Base-by-base conservation (phyloP, 64 coral and sea anemone species). In the Montipora sp. region DNA sequence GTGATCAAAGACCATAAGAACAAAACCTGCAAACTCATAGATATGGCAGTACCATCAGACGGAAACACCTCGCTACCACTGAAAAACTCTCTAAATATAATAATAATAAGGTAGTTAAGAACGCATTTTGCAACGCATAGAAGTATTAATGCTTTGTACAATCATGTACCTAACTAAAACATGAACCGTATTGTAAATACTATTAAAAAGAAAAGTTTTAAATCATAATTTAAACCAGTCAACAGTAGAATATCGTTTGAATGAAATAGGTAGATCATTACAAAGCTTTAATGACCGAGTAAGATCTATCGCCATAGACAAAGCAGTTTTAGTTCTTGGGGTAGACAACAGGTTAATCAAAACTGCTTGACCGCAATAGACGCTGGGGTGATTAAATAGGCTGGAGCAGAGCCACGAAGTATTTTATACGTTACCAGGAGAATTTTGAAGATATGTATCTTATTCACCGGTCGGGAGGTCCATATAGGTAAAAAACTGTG, bases 101-200 rank as follows among this genome's bases (percentile, higher is more conserved):
- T 27, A 27, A 27, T 27, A 27, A 27, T 27, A 27, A 27, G 24
- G 24, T 27, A 0, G 24, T 27, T 7, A 70, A 70, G n/a, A 0
- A 14, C 67, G 8, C 15, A 70, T 14, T 70, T 14, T 8, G n/a
- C 5, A 70, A 70, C 67, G 0, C 67, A 70, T 8, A 19, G 67
- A 70, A 70, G 67, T 70, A 12, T 70, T 19, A 70, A 70, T 70
- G 67, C 67, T 70, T 70, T 70, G 14, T 70, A 70, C 67, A 70
- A 70, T 19, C 6, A 12, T 59, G 6, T 59, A 59, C 57, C 12
- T 59, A 59, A 27, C 24, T 19, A 70, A 70, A 7, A 7, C 14
- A 19, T 70, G 1, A 18, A 12, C 67, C n/a, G n/a, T 18, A 5
- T 20, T 70, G n/a, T 18, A 70, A 70, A 70, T 19, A 10, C 67